Evolutionary conservation across 92 coral and sea anemone species (phyloP).

Genomic region (Nematostella vectensis): DNA sequence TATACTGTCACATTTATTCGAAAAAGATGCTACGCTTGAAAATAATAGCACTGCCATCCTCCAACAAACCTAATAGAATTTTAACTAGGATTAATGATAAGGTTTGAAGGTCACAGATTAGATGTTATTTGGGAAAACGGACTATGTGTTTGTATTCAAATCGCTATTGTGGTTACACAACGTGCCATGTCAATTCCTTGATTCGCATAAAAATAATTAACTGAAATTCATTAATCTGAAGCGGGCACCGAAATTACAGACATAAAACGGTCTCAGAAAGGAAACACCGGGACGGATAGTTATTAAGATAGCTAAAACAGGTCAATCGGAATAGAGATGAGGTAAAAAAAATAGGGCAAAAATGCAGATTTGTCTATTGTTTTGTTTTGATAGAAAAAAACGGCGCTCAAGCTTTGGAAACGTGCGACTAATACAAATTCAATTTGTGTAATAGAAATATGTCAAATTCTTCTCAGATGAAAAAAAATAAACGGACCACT

Average conservation of each 20-base stretch:
- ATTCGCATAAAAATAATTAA: slow-evolving; percentile 23
- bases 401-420: no score
- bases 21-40: background rate
- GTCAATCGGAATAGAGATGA: no score
- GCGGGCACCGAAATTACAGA: no score
- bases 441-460: background rate
- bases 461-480: slow-evolving; percentile 1
- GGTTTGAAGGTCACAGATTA: slow-evolving; percentile 8
- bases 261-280: no score
- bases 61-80: background rate
- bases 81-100: background rate
- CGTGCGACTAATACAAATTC: background rate
- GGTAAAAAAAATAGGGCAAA: slow-evolving; percentile 7
- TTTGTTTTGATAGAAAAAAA: slow-evolving; percentile 31
- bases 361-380: slow-evolving; percentile 48
- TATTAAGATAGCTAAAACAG: no score
- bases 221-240: slow-evolving; percentile 17
- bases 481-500: no score
- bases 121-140: slow-evolving; percentile 26
- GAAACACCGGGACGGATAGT: no score
- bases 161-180: slow-evolving; percentile 21
- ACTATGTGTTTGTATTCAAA: slow-evolving; percentile 60
- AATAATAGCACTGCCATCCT: background rate
- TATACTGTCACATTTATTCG: background rate
- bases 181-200: slow-evolving; percentile 28